A percentile compares a stretch with the other conserved stretches of the same genome.
Conservation (phyloP, 1,140 invertebrate species). For the Tigriopus japonicus region DNA sequence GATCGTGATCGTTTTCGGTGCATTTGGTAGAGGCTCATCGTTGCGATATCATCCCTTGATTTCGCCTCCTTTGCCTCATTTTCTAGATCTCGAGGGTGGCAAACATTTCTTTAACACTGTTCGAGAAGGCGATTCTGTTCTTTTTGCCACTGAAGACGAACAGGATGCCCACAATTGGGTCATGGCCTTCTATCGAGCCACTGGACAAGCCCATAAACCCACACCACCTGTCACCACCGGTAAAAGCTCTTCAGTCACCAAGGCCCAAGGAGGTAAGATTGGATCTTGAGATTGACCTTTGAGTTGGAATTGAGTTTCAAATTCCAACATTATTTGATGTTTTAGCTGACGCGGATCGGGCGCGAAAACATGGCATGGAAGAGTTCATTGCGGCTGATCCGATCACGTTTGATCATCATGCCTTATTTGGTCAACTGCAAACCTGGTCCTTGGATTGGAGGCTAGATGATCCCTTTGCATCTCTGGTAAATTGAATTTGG, state of each 20-base stretch:
- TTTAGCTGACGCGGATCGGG: conserved; percentile 68
- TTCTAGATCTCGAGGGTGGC: conserved; percentile 55
- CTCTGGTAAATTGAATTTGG: conserved; percentile 43
- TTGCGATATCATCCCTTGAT: too few relatives aligned
- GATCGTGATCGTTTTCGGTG: too few relatives aligned
- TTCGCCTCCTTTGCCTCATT: not conserved
- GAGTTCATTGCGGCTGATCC: conserved; percentile 97
- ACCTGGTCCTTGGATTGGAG: conserved; percentile 82
- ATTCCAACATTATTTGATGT: too few relatives aligned
- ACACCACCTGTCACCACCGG: conserved; percentile 67
- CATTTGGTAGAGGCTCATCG: too few relatives aligned
- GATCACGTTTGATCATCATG: conserved; percentile 84
- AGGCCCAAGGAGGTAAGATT: conserved; percentile 60
- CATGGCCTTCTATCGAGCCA: conserved; percentile 93
- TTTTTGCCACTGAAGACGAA: conserved; percentile 93
- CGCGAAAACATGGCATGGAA: conserved; percentile 95
- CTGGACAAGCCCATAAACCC: conserved; percentile 95
- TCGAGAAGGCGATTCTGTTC: conserved; percentile 88
- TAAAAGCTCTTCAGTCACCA: conserved; percentile 64
- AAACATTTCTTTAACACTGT: conserved; percentile 96
- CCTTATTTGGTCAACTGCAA: conserved; percentile 76
- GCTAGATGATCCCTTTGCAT: conserved; percentile 89
- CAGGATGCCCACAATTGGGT: conserved; percentile 91
- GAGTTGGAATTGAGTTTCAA: too few relatives aligned
- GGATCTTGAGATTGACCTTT: too few relatives aligned